Evolutionary conservation across 2,113 vertebrate genomes (phyloP).

Genomic region (Chinchilla lanigera): DNA sequence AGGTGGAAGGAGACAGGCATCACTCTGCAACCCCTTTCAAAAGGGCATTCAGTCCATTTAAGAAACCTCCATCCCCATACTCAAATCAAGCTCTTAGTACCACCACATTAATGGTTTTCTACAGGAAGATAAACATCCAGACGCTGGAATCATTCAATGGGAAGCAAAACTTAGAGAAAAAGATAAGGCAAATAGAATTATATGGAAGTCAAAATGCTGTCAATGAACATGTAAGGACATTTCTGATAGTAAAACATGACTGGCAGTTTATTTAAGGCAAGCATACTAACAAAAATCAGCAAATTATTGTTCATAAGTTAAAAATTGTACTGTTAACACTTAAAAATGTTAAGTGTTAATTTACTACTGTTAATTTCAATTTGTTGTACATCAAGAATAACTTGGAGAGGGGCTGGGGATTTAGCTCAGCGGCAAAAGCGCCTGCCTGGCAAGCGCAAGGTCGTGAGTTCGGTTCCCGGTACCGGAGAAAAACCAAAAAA

Average conservation of each 20-base stretch:
- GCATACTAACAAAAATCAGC: not conserved
- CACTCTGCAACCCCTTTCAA: not conserved
- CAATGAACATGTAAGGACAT: not conserved
- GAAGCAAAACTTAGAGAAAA: not conserved
- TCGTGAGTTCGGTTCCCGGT: too few relatives aligned
- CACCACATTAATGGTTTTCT: not conserved
- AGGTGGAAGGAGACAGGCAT: too few relatives aligned
- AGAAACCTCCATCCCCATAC: too few relatives aligned
- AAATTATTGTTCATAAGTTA: not conserved
- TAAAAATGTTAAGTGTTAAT: conserved; percentile 35
- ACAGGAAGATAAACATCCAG: not conserved
- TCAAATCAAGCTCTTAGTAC: not conserved
- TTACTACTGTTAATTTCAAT: not conserved
- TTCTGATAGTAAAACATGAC: not conserved
- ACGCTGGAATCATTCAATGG: not conserved
- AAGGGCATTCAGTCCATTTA: not conserved
- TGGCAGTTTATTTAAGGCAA: not conserved
- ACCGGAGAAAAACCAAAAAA: too few relatives aligned
- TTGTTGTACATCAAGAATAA: conserved; percentile 34
- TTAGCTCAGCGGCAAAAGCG: too few relatives aligned
- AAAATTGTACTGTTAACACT: not conserved
- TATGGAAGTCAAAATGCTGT: not conserved
- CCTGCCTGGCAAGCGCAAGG: too few relatives aligned
- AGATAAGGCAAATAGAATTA: not conserved
- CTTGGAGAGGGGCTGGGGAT: too few relatives aligned